Conservation (phyloP, 2,113 vertebrate species). For the Nesoenas mayeri region DNA sequence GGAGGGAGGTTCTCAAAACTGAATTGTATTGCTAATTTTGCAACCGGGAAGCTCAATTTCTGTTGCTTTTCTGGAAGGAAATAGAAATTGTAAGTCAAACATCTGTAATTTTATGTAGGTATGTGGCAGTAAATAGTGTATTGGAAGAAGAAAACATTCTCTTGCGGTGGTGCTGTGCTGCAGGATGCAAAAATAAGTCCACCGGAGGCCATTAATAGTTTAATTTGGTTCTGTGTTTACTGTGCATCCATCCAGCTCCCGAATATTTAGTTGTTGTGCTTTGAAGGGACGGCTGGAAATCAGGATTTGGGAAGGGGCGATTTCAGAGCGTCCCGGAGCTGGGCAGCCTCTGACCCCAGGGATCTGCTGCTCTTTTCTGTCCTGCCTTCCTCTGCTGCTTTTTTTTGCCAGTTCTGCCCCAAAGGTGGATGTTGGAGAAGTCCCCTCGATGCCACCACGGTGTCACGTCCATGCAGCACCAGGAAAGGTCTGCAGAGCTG, state of each 20-base stretch:
- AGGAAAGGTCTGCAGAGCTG: neutral
- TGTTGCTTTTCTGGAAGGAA: neutral
- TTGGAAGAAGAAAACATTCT: neutral
- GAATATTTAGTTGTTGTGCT: neutral
- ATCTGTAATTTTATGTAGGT: neutral
- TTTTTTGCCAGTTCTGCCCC: neutral
- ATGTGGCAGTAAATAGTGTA: neutral
- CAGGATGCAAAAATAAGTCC: neutral
- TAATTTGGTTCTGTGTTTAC: neutral
- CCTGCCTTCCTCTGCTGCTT: neutral
- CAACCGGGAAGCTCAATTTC: neutral
- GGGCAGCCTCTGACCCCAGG: neutral
- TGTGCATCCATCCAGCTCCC: neutral
- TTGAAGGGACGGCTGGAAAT: neutral
- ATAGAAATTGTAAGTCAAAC: neutral
- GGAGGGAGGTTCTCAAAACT: neutral
- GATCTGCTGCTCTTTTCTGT: neutral
- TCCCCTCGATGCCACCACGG: neutral
- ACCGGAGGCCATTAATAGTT: neutral
- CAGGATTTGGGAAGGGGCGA: neutral
- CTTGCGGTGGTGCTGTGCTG: neutral
- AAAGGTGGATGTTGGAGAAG: neutral
- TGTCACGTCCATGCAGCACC: neutral
- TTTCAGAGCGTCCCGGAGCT: neutral
- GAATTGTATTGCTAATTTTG: neutral